These are phyloP conservation scores for Clavelina lepadiformis DNA, from an alignment of 23 tunicate genomes.

Conservation along the genomic window DNA sequence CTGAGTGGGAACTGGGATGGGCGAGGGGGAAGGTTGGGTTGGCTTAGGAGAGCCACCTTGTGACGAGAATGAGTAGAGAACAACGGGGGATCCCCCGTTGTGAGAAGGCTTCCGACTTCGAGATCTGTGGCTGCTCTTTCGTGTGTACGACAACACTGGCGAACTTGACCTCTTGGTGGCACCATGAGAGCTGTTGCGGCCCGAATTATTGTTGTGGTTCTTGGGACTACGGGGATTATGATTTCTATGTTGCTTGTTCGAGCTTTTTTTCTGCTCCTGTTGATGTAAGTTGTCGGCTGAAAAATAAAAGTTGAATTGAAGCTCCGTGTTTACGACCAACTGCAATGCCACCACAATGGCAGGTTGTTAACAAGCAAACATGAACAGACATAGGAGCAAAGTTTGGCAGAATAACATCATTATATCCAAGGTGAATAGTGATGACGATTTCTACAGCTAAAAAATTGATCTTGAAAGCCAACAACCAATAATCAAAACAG, in stretches of 20 bases:
- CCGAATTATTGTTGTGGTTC: background rate
- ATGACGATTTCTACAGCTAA: too few relatives aligned
- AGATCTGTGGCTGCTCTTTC: background rate
- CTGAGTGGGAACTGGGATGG: conserved; percentile 78
- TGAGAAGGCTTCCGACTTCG: background rate
- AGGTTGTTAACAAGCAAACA: too few relatives aligned
- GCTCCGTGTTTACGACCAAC: too few relatives aligned
- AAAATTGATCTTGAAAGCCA: too few relatives aligned
- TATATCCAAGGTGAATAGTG: too few relatives aligned
- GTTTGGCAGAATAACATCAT: too few relatives aligned
- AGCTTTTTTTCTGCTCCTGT: background rate
- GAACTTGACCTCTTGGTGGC: background rate
- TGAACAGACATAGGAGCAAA: too few relatives aligned
- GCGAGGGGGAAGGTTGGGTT: conserved; percentile 36
- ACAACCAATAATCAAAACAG: too few relatives aligned
- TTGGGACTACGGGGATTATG: background rate
- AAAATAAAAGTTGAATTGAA: background rate
- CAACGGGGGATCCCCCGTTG: background rate
- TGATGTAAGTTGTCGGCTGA: background rate
- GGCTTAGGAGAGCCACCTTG: conserved; percentile 2
- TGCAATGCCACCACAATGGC: too few relatives aligned
- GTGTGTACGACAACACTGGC: background rate
- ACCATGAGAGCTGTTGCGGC: conserved; percentile 13
- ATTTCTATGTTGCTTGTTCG: background rate
- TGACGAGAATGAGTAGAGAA: conserved; percentile 23